Evolutionary conservation across 1,140 invertebrate species (phyloP).

Genomic region (Micrasema minimum): DNA sequence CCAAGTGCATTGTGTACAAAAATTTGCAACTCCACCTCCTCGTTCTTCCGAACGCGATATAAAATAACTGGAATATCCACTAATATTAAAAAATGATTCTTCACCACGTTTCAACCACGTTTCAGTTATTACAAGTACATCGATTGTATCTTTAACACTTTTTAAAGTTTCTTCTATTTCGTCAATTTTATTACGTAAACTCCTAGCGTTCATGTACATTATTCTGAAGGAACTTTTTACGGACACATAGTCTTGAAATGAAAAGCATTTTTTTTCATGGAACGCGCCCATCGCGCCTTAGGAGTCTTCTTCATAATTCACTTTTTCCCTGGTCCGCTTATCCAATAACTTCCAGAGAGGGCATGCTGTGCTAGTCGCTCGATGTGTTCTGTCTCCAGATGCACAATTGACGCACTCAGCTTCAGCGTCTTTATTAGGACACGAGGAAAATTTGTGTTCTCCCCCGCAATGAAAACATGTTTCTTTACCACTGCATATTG

Average conservation of each 20-base stretch:
- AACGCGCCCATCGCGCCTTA: too few species aligned
- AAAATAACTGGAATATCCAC: background rate
- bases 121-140: background rate
- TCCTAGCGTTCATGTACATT: background rate
- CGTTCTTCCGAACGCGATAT: background rate
- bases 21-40: background rate
- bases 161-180: slow-evolving; percentile 3
- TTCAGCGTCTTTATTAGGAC: too few species aligned
- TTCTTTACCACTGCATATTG: too few species aligned
- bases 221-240: background rate
- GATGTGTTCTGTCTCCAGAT: too few species aligned
- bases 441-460: too few species aligned
- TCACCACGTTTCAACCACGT: background rate
- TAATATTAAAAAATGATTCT: background rate
- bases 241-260: background rate
- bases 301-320: too few species aligned
- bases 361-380: too few species aligned
- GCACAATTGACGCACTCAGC: too few species aligned
- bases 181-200: background rate
- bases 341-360: too few species aligned
- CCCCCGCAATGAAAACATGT: too few species aligned
- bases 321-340: too few species aligned
- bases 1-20: background rate
- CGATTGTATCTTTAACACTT: background rate
- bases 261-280: background rate